Evolutionary conservation across 2,113 vertebrate species (phyloP).

Genomic region (Pelvicachromis taeniatus): DNA sequence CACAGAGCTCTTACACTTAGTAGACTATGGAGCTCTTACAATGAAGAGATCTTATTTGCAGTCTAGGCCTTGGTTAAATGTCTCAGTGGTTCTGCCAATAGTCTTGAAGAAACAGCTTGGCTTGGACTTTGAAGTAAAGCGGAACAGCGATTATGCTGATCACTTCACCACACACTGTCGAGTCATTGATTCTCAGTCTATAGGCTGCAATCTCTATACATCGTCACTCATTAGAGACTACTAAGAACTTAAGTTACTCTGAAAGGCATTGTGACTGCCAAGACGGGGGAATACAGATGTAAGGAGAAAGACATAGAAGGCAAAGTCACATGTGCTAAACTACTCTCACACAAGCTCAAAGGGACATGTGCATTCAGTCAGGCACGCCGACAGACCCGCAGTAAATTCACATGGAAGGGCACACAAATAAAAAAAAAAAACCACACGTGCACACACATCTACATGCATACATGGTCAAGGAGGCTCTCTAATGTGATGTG

Average conservation of each 20-base stretch:
- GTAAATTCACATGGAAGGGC: slow-evolving; percentile 12
- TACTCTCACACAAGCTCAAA: slow-evolving; percentile 19
- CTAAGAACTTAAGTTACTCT: slow-evolving; percentile 39
- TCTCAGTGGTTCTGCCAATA: slow-evolving; percentile 49
- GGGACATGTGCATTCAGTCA: slow-evolving; percentile 20
- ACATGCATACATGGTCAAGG: slow-evolving; percentile 26
- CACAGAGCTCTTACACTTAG: not conserved
- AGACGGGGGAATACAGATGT: not conserved
- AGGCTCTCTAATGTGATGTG: slow-evolving; percentile 48
- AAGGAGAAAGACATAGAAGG: not conserved
- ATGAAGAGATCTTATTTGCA: slow-evolving; percentile 30
- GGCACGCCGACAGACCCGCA: not conserved
- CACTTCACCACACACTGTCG: slow-evolving; percentile 56
- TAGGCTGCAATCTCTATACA: slow-evolving; percentile 49
- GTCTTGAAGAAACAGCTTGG: slow-evolving; percentile 52
- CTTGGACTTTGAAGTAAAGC: slow-evolving; percentile 54
- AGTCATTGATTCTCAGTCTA: slow-evolving; percentile 63
- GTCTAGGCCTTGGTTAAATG: slow-evolving; percentile 10
- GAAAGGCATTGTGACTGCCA: slow-evolving; percentile 21
- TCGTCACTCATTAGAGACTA: slow-evolving; percentile 47
- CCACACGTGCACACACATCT: not conserved
- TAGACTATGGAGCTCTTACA: not conserved
- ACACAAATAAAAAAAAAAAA: not conserved
- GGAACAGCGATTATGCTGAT: slow-evolving; percentile 52
- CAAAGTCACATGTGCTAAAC: not conserved